phyloP scores from a whole-genome alignment of 92 coral and sea anemone species.

The Plumapathes pennacea region DNA sequence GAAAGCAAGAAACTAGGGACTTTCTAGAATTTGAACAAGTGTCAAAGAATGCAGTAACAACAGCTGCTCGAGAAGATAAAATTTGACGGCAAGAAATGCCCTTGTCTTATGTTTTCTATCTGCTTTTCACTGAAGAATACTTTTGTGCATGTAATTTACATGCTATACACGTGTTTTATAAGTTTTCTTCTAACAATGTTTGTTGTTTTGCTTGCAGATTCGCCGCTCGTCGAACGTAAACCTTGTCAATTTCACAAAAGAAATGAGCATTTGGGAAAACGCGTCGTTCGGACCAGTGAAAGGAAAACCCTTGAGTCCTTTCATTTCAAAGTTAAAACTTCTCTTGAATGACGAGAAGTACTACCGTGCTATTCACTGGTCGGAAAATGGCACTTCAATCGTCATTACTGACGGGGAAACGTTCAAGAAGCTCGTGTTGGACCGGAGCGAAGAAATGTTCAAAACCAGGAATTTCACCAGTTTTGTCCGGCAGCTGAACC shows the following conservation, averaged over 20 bases:
- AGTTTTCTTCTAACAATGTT: no score
- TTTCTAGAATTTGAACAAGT: no score
- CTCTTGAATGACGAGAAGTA: constrained; percentile 94
- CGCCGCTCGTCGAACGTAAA: background rate
- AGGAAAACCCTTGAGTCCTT: constrained; percentile 95
- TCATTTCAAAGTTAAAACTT: constrained; percentile 90
- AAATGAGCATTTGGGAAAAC: constrained; percentile 52
- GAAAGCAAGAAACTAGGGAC: no score
- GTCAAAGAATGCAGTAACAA: no score
- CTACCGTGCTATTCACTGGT: constrained; percentile 96
- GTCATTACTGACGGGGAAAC: constrained; percentile 98
- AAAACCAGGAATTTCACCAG: constrained; percentile 98
- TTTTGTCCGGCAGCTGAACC: constrained; percentile 96
- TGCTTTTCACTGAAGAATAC: no score
- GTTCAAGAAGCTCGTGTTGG: constrained; percentile 92
- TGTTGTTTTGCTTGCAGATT: constrained; percentile 1
- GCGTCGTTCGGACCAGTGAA: constrained; percentile 56
- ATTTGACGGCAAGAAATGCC: no score
- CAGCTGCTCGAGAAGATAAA: no score
- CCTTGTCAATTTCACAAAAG: background rate
- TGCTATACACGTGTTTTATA: no score
- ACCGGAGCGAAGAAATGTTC: constrained; percentile 98
- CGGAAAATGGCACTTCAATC: constrained; percentile 88
- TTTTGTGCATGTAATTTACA: no score
- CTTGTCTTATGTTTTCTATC: no score